Evolutionary conservation across 2,888 invertebrate genomes (phyloP).

Genomic region (Dorcus hopei): DNA sequence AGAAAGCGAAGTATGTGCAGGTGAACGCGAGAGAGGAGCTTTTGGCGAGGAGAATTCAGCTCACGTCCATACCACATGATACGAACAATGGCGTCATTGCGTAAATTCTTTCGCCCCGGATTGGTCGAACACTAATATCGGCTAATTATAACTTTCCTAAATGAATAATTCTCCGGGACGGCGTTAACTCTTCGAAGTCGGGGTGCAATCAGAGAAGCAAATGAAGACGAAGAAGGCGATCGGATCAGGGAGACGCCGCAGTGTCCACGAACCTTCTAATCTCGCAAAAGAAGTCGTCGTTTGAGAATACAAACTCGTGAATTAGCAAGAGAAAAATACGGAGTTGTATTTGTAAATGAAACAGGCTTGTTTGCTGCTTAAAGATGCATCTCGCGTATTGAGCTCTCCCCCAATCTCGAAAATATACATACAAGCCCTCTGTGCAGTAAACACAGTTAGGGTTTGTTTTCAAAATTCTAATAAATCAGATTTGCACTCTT

Average conservation of each 20-base stretch:
- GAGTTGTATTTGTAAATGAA: slow-evolving; percentile 39
- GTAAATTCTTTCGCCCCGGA: slow-evolving; percentile 4
- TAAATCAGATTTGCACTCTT: slow-evolving; percentile 44
- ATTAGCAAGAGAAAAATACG: slow-evolving; percentile 44
- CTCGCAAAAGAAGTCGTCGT: slow-evolving; percentile 34
- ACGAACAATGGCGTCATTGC: slow-evolving; percentile 13
- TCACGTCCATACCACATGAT: slow-evolving; percentile 17
- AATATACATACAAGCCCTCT: slow-evolving; percentile 40
- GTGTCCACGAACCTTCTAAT: slow-evolving; percentile 39
- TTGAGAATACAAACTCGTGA: slow-evolving; percentile 45
- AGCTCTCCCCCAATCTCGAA: slow-evolving; percentile 39
- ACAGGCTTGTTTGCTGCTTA: slow-evolving; percentile 33
- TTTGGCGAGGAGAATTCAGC: slow-evolving; percentile 8
- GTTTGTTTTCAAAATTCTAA: slow-evolving; percentile 45
- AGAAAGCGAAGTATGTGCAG: too few species aligned
- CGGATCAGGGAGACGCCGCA: slow-evolving; percentile 27
- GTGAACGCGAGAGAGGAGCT: too few species aligned
- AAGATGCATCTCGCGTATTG: slow-evolving; percentile 39
- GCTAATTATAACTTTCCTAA: neutral
- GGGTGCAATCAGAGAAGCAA: too few species aligned
- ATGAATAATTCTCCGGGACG: neutral
- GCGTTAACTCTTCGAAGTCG: neutral
- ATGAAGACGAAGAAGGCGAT: too few species aligned
- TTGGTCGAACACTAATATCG: too few species aligned
- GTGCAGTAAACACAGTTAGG: slow-evolving; percentile 46